Base-by-base conservation (phyloP, 37 sponge, comb jelly and placozoan genomes). In the Mnemiopsis leidyi region DNA sequence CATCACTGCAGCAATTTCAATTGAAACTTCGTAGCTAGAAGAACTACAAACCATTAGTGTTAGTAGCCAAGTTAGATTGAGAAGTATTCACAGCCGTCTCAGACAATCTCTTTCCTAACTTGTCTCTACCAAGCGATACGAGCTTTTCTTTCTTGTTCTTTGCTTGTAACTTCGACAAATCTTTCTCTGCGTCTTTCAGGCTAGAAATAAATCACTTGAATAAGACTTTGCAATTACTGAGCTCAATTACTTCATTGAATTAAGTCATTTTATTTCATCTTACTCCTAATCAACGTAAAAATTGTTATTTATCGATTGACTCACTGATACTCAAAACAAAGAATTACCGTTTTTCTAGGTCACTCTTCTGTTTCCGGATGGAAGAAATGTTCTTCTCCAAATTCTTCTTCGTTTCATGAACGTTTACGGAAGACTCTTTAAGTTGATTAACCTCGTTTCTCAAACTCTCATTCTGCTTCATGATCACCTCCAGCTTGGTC, bases 321-420 rank as follows among this genome's bases (percentile, higher is more conserved):
- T n/a, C n/a, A n/a, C n/a, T n/a, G n/a, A n/a, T n/a, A n/a, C n/a
- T n/a, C n/a, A n/a, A n/a, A n/a, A n/a, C n/a, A 13, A 48, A 48
- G 5, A 48, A 48, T 48, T 48, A 77, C 79, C 79, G 26, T 13
- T 77, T 77, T 32, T 77, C 79, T 13, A 77, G 36, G 35, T 77
- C 79, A 77, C 79, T 77, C 79, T 77, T 77, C 79, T 77, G 79
- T 20, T 77, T 77, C 79, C 79, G 30, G 3, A 77, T 77, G 7
- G 26, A 34, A 0, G 79, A 16, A 77, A 77, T 77, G 36, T 77
- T 77, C 79, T 77, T 77, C 36, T 77, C 79, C 79, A 77, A 77
- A 26, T 31, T 20, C 32, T 77, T 77, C 79, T 77, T 77, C 1
- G 79, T 77, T 32, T 77, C 79, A 32, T 77, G 79, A 20, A 77